These are phyloP conservation scores for Apoderus coryli DNA, from an alignment of 2,888 invertebrate genomes.

Conservation along the genomic window DNA sequence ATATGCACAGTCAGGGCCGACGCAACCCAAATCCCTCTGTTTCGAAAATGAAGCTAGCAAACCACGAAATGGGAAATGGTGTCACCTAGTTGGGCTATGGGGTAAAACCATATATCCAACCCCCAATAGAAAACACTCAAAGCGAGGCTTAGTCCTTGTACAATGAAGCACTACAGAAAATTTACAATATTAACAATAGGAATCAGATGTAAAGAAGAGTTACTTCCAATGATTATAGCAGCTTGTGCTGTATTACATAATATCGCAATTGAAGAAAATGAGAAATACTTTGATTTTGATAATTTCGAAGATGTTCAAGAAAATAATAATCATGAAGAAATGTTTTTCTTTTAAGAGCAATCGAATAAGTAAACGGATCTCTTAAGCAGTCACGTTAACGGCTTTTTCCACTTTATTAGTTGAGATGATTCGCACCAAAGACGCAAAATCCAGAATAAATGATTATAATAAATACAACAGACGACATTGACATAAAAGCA, in stretches of 20 bases:
- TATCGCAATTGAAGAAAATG: constrained; percentile 3
- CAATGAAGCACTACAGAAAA: constrained; percentile 1
- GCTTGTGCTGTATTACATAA: constrained; percentile 5
- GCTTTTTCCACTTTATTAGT: too few relatives aligned
- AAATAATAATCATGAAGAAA: constrained; percentile 2
- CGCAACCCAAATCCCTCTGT: too few relatives aligned
- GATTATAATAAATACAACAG: too few relatives aligned
- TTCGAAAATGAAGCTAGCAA: constrained; percentile 1
- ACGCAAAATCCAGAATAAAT: too few relatives aligned
- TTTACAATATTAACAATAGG: constrained; percentile 3
- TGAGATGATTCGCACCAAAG: too few relatives aligned
- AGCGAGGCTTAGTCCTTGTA: constrained; percentile 3
- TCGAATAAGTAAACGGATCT: too few relatives aligned
- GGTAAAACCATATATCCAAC: constrained; percentile 1
- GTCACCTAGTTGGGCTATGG: constrained; percentile 2
- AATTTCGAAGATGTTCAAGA: constrained; percentile 3
- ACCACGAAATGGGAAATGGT: constrained; percentile 3
- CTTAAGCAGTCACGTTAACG: too few relatives aligned
- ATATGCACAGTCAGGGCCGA: too few relatives aligned
- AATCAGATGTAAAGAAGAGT: constrained; percentile 4
- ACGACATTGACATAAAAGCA: too few relatives aligned
- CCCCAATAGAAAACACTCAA: constrained; percentile 2
- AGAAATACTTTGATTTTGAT: constrained; percentile 2
- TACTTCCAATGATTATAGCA: constrained; percentile 3
- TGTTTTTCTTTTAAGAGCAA: too few relatives aligned